Base-by-base conservation (phyloP, 2,888 invertebrate genomes). In the Drosophila silvestris region DNA sequence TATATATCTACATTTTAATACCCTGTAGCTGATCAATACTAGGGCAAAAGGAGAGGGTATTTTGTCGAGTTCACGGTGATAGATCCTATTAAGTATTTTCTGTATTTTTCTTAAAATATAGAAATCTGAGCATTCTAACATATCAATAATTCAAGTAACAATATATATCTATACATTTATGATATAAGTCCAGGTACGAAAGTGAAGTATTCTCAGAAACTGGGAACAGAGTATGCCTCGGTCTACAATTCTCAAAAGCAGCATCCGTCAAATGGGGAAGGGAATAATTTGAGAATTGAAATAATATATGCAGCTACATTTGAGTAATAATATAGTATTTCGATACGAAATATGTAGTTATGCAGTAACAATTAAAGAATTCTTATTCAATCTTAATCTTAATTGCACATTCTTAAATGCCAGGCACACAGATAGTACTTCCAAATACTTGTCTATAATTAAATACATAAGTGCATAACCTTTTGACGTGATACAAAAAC, bases 1-100 rank as follows among this genome's bases (percentile, higher is more conserved):
- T 4, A 63, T 62, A 62, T 44, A 52, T 47, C 37, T 41, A 35
- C n/a, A 44, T 51, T 35, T 51, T 19, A n/a, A 58, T 37, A 39
- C 32, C 12, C 35, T 7, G 44, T 22, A 22, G 2, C 41, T 44
- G 41, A 44, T 44, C 44, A 12, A 44, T 44, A 22, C 5, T 2
- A 22, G 22, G 1, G 12, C 22, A 22, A 6, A 14, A 3, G 5
- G 7, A 28, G 1, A 56, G 28, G 1, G 10, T 28, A 16, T 37
- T n/a, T 9, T n/a, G 32, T 6, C 26, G 22, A 10, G 22, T 30
- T 14, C 7, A 19, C 16, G 10, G 10, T 10, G 5, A 51, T 10
- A 51, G 51, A 3, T 10, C 28, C 19, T 10, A 19, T 28, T 5
- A 19, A 19, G 22, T 7, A 47, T 2, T 47, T 7, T 7, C 1